Evolutionary conservation across 2,888 invertebrate species (phyloP).

Genomic region (Callyntrura guangdongensis): DNA sequence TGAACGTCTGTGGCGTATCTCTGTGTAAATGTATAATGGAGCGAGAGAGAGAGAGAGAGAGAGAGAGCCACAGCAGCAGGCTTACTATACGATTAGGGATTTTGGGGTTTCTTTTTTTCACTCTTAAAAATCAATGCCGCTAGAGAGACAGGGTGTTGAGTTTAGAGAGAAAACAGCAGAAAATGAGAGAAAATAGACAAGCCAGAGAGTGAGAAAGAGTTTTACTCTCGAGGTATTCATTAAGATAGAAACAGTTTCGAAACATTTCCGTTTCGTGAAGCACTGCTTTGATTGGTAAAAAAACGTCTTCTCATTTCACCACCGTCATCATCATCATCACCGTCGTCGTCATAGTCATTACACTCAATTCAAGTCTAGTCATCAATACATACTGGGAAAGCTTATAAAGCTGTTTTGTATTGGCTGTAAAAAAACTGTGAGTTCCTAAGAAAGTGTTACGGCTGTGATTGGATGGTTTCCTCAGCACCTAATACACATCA

Average conservation of each 20-base stretch:
- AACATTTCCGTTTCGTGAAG: constrained; percentile 71
- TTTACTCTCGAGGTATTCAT: constrained; percentile 76
- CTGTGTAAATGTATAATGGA: not conserved
- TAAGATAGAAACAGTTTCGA: constrained; percentile 77
- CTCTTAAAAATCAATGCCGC: constrained; percentile 60
- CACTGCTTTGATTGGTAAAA: constrained; percentile 75
- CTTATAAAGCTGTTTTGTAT: constrained; percentile 72
- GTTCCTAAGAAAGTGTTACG: constrained; percentile 71
- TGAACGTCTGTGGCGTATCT: not conserved
- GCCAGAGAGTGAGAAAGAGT: constrained; percentile 48
- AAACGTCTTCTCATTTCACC: constrained; percentile 68
- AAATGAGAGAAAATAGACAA: constrained; percentile 40
- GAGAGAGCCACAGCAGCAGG: no score
- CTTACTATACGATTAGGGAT: constrained; percentile 55
- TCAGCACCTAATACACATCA: constrained; percentile 23
- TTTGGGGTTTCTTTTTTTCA: constrained; percentile 15
- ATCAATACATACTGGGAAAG: constrained; percentile 41
- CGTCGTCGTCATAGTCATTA: constrained; percentile 27
- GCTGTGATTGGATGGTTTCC: constrained; percentile 72
- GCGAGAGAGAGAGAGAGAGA: not conserved
- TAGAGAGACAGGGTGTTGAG: constrained; percentile 23
- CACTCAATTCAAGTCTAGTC: constrained; percentile 70
- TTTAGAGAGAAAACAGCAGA: constrained; percentile 11
- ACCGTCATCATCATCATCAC: constrained; percentile 10
- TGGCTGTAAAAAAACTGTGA: constrained; percentile 69